Percentiles rank a stretch among this genome's conserved stretches.
phyloP scores from a whole-genome alignment of 37 sponge, comb jelly and placozoan genomes.

The Oopsacas minuta region DNA sequence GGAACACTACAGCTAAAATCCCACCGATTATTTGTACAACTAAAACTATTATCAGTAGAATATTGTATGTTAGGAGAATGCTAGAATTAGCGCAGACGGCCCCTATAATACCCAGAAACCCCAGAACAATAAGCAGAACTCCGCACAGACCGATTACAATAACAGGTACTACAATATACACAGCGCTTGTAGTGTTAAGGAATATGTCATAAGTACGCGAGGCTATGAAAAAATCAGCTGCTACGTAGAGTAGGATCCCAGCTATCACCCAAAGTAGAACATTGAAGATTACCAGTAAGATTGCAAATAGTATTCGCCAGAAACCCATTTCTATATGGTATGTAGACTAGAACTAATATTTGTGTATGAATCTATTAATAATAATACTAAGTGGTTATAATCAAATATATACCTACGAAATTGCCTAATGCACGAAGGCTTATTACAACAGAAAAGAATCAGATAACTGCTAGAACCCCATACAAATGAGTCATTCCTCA shows the following conservation, averaged over 20 bases:
- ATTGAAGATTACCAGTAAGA: neutral
- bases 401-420: too few species aligned
- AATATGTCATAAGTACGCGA: neutral
- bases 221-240: neutral
- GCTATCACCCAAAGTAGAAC: neutral
- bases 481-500: too few species aligned
- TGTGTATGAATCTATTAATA: too few species aligned
- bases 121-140: neutral
- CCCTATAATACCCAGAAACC: neutral
- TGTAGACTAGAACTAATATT: too few species aligned
- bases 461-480: too few species aligned
- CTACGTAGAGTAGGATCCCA: neutral
- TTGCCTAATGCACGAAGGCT: too few species aligned
- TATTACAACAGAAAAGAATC: too few species aligned
- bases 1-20: neutral
- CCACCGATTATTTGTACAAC: constrained; percentile 5
- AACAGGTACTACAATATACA: constrained; percentile 8
- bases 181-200: neutral
- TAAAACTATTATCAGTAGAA: neutral
- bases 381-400: too few species aligned
- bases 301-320: neutral
- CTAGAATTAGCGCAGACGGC: neutral
- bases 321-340: constrained; percentile 16
- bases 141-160: constrained; percentile 7
- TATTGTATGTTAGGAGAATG: neutral